Base-by-base conservation (phyloP, 2,888 invertebrate species). In the Erebia aethiops region DNA sequence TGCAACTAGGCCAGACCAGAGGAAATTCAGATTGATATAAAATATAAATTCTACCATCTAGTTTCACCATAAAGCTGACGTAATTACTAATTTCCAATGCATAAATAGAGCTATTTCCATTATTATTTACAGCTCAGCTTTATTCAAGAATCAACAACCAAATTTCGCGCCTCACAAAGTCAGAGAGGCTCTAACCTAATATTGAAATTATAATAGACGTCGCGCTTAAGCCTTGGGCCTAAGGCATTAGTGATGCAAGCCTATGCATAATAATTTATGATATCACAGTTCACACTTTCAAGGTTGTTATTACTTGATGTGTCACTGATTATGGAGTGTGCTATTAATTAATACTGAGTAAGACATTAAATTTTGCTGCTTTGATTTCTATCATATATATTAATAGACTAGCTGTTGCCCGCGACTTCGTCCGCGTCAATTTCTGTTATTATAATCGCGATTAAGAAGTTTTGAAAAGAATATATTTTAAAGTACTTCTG, bases 161-260 rank as follows among this genome's bases (percentile, higher is more conserved):
- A 61, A 51, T 43, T 61, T 61, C 64, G 35, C 11, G 14, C 16
- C 52, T 54, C 64, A 35, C 14, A 21, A 21, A 57, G 56, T 18
- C 57, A 16, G 9, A 66, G 41, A 43, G 54, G 21, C 21, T 21
- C 21, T 21, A 21, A 21, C 11, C 49, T 35, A 67, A 67, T 67
- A 58, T 67, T 67, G 58, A 35, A 58, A 43, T 67, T 67, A 26
- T 58, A 49, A 67, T 57, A 49, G 21, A 46, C 58, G n/a, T n/a
- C 57, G 10, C 46, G 57, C 67, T 26, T 58, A 67, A 67, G 67
- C 49, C 67, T 18, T 10, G 26, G n/a, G 67, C n/a, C 35, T 49
- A 49, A 58, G n/a, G 67, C n/a, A 49, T 49, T 58, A 58, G 57
- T 58, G 57, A 67, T 67, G 67, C 67, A 67, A 67, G 67, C 67